A percentile compares a stretch with the other conserved stretches of the same genome.
These are phyloP conservation scores for Streptopelia turtur DNA, from an alignment of 2,797 vertebrate genomes.

Conservation along the genomic window DNA sequence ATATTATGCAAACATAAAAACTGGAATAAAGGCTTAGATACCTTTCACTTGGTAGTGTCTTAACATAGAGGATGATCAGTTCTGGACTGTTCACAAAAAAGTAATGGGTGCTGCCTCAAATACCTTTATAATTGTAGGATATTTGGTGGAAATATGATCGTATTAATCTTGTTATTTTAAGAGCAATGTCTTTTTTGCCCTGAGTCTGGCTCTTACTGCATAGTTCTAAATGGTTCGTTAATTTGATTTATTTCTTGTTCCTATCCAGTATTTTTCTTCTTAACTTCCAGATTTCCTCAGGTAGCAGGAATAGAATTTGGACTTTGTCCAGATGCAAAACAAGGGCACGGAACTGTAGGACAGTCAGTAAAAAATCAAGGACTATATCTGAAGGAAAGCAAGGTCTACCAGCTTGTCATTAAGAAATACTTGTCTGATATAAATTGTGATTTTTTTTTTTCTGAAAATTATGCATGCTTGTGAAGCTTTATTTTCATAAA, in stretches of 20 bases:
- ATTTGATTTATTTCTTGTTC: neutral
- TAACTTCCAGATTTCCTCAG: constrained; percentile 68
- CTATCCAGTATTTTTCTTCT: neutral
- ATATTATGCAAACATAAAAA: neutral
- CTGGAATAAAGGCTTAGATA: neutral
- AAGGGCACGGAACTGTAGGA: constrained; percentile 31
- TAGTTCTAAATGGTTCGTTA: neutral
- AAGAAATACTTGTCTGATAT: constrained; percentile 62
- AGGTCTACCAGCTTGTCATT: constrained; percentile 50
- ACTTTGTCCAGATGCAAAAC: constrained; percentile 55
- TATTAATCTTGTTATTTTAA: neutral
- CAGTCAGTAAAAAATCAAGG: constrained; percentile 60
- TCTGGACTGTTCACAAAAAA: neutral
- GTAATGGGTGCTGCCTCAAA: neutral
- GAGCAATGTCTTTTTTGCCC: neutral
- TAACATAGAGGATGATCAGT: neutral
- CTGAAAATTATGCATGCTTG: neutral
- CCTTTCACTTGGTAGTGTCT: neutral
- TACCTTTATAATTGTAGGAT: neutral
- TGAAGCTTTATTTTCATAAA: neutral
- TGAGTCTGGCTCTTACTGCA: neutral
- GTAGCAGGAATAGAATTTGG: constrained; percentile 67
- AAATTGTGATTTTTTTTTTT: neutral
- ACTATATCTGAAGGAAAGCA: constrained; percentile 27
- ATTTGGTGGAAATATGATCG: neutral